phyloP scores from a whole-genome alignment of 2,888 invertebrate species.

The Apamea sordens region DNA sequence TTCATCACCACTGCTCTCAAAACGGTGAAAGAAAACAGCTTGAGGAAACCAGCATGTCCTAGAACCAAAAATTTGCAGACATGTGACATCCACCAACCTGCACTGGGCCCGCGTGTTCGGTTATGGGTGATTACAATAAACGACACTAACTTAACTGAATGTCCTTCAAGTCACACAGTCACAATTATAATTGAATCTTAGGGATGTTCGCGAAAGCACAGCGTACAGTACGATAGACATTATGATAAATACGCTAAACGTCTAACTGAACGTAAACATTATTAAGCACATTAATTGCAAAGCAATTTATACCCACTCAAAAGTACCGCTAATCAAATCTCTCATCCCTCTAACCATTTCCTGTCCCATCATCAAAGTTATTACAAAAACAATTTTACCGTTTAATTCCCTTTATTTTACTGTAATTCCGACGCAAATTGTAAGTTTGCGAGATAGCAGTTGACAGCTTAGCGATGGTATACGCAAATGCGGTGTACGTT shows the following conservation, averaged over 20 bases:
- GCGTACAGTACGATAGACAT: too few species aligned
- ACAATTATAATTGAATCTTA: not conserved
- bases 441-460: slow-evolving; percentile 54
- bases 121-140: too few species aligned
- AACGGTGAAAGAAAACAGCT: too few species aligned
- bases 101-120: too few species aligned
- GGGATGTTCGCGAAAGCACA: not conserved
- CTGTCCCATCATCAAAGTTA: slow-evolving; percentile 30
- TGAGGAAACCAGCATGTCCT: too few species aligned
- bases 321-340: slow-evolving; percentile 36
- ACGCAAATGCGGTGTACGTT: slow-evolving; percentile 62
- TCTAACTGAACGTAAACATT: slow-evolving; percentile 1
- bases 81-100: too few species aligned
- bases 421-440: slow-evolving; percentile 43
- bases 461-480: slow-evolving; percentile 66
- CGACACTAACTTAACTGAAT: too few species aligned
- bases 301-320: slow-evolving; percentile 4
- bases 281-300: slow-evolving; percentile 21
- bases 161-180: not conserved
- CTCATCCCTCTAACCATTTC: slow-evolving; percentile 40
- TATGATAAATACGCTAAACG: not conserved
- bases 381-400: slow-evolving; percentile 43
- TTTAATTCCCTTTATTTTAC: slow-evolving; percentile 46
- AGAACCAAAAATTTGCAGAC: too few species aligned
- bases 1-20: too few species aligned